Evolutionary conservation across 2,888 invertebrate species (phyloP).

Genomic region (Sarcophaga variegata): DNA sequence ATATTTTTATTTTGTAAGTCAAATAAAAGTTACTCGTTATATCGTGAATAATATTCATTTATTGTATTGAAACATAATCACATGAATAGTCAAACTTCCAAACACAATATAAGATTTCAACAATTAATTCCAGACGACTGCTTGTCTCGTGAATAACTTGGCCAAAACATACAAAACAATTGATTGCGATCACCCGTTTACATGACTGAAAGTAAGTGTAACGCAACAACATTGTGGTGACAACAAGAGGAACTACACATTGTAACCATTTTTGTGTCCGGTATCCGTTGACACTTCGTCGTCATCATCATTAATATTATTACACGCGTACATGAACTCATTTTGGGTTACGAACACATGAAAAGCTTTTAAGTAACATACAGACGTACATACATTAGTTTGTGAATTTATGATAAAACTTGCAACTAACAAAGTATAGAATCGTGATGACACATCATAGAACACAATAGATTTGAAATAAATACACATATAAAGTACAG

Average conservation of each 20-base stretch:
- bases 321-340: conserved; percentile 14
- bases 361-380: neutral
- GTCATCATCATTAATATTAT: conserved; percentile 13
- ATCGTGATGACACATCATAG: conserved; percentile 56
- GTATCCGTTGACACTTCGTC: conserved; percentile 65
- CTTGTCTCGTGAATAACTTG: neutral
- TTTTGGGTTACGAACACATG: neutral
- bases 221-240: conserved; percentile 12
- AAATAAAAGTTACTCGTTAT: too few relatives aligned
- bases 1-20: too few relatives aligned
- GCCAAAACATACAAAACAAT: conserved; percentile 11
- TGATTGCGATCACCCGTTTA: conserved; percentile 43
- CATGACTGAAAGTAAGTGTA: conserved; percentile 10
- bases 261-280: conserved; percentile 46
- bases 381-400: neutral
- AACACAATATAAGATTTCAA: conserved; percentile 30
- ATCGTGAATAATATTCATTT: too few relatives aligned
- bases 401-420: conserved; percentile 6
- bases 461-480: conserved; percentile 41
- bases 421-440: conserved; percentile 42
- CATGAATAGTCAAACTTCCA: conserved; percentile 43
- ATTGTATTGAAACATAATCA: neutral
- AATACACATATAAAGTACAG: neutral
- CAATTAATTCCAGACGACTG: neutral
- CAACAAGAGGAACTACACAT: conserved; percentile 48